These are phyloP conservation scores for Maconellicoccus hirsutus DNA, from an alignment of 1,140 invertebrate species.

Conservation along the genomic window DNA sequence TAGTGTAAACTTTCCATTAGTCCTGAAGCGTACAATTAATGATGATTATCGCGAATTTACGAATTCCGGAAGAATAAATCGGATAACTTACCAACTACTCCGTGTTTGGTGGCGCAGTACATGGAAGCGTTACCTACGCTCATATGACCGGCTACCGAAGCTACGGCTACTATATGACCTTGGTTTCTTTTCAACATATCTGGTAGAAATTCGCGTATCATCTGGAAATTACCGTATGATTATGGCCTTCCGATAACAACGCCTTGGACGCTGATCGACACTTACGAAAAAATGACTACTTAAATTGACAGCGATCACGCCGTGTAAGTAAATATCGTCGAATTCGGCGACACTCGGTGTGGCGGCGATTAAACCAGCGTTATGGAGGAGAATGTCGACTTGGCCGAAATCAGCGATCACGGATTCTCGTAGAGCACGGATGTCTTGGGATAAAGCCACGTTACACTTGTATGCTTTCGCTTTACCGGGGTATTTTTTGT, in stretches of 20 bases:
- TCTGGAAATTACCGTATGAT: constrained; percentile 39
- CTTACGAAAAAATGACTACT: constrained; percentile 11
- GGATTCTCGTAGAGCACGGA: constrained; percentile 31
- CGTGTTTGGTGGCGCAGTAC: constrained; percentile 27
- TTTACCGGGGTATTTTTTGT: constrained; percentile 17
- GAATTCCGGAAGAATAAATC: too few species aligned
- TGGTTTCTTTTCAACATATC: constrained; percentile 82
- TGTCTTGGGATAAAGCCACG: constrained; percentile 31
- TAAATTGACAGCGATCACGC: not conserved
- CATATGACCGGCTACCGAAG: constrained; percentile 62
- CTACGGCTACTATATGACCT: constrained; percentile 90
- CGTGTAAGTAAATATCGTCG: constrained; percentile 34
- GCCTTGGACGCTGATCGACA: not conserved
- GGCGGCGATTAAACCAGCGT: constrained; percentile 28
- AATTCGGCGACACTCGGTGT: constrained; percentile 53
- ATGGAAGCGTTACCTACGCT: constrained; percentile 24
- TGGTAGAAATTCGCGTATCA: constrained; percentile 68
- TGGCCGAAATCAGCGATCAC: constrained; percentile 35
- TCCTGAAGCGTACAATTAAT: constrained; percentile 27
- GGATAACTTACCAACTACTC: constrained; percentile 22
- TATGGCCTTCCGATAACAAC: too few species aligned
- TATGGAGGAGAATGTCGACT: constrained; percentile 37
- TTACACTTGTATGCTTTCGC: constrained; percentile 35
- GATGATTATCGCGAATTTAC: too few species aligned
- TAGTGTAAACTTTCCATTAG: constrained; percentile 31